Percentiles rank a stretch among this genome's conserved stretches.
Evolutionary conservation across 2,888 invertebrate species (phyloP).

Genomic region (Dasysyrphus albostriatus): DNA sequence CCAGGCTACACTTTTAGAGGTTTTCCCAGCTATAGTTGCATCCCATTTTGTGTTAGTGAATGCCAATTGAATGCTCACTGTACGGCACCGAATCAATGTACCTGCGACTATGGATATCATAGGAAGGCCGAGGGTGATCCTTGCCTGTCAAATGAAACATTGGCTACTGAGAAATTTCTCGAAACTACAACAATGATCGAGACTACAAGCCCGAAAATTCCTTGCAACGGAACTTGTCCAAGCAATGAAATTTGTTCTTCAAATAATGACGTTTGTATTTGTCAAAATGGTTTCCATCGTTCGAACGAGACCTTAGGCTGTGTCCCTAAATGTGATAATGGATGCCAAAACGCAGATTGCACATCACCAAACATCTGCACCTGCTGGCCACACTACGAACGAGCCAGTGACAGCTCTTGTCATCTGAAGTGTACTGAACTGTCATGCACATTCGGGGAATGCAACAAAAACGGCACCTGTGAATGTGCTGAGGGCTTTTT

Average conservation of each 20-base stretch:
- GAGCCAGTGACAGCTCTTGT: conserved; percentile 33
- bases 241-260: conserved; percentile 45
- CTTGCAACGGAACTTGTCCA: conserved; percentile 38
- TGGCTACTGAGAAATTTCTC: background rate
- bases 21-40: background rate
- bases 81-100: conserved; percentile 71
- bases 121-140: background rate
- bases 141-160: background rate
- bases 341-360: conserved; percentile 79
- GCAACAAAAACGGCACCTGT: conserved; percentile 43
- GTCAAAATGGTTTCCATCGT: conserved; percentile 38
- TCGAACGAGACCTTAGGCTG: conserved; percentile 59
- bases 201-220: background rate
- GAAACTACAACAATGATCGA: background rate
- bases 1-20: conserved; percentile 33
- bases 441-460: conserved; percentile 57
- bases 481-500: conserved; percentile 40
- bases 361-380: conserved; percentile 78
- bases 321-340: conserved; percentile 76
- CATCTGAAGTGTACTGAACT: conserved; percentile 35
- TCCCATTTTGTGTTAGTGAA: conserved; percentile 63
- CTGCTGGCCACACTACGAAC: conserved; percentile 80
- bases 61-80: conserved; percentile 77
- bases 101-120: conserved; percentile 62
- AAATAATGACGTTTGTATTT: conserved; percentile 28